Evolutionary conservation across 1,140 invertebrate species (phyloP).

Genomic region (Cotesia glomerata): DNA sequence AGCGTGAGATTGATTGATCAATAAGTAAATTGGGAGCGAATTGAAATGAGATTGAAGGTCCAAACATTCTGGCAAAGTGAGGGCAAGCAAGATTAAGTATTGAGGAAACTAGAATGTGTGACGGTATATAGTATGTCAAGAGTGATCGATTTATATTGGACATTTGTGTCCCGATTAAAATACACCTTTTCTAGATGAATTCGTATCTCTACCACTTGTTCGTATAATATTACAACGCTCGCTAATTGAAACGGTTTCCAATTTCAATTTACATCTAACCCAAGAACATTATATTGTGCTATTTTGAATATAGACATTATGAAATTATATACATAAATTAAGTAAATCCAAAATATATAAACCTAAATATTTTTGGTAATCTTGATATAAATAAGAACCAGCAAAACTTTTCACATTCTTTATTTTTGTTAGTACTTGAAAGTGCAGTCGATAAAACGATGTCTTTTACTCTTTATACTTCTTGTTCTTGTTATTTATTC

Average conservation of each 20-base stretch:
- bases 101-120: neutral
- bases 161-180: slow-evolving; percentile 1
- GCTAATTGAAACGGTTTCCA: slow-evolving; percentile 37
- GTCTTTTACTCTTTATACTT: neutral
- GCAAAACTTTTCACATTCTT: neutral
- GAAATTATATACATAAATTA: neutral
- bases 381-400: neutral
- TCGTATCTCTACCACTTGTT: slow-evolving; percentile 22
- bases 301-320: neutral
- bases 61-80: neutral
- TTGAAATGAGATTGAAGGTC: neutral
- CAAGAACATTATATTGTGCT: neutral
- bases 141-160: slow-evolving; percentile 10
- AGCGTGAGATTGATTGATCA: slow-evolving; percentile 15
- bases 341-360: neutral
- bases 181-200: neutral
- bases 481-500: slow-evolving; percentile 3
- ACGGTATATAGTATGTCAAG: neutral
- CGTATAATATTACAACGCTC: slow-evolving; percentile 36
- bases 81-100: slow-evolving; percentile 12
- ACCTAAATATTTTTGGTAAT: neutral
- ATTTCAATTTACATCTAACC: slow-evolving; percentile 28
- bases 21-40: slow-evolving; percentile 7
- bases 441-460: slow-evolving; percentile 1
- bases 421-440: neutral